Conservation (phyloP, 2,113 vertebrate species). For the Deroptyus accipitrinus region DNA sequence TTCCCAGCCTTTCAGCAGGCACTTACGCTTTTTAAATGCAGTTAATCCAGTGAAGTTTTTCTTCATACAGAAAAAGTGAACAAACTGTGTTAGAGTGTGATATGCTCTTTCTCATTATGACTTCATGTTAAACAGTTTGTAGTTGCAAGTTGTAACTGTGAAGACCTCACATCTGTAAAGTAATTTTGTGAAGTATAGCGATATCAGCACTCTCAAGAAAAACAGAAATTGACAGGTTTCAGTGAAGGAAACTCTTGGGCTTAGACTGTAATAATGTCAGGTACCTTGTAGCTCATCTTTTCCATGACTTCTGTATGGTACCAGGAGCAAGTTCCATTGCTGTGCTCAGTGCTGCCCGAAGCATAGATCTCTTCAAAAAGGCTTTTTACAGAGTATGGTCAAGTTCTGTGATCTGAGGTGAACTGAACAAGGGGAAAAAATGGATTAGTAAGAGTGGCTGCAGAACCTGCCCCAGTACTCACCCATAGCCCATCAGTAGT, state of each 20-base stretch:
- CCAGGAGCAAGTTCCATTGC: background rate
- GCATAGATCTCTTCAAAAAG: background rate
- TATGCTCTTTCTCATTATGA: background rate
- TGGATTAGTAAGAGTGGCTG: background rate
- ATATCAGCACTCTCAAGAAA: background rate
- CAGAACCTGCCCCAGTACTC: background rate
- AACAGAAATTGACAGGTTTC: background rate
- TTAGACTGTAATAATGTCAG: background rate
- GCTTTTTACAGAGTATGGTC: background rate
- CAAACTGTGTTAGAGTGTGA: background rate
- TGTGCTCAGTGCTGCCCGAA: background rate
- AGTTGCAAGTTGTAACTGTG: background rate
- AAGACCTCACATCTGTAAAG: background rate
- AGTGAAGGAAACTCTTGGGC: background rate
- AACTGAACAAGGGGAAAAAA: background rate
- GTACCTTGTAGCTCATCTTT: background rate
- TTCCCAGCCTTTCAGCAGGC: background rate
- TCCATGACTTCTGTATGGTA: background rate
- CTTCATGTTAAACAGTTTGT: background rate
- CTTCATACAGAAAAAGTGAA: background rate
- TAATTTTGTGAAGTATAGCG: background rate
- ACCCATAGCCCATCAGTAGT: background rate
- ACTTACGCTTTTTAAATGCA: background rate
- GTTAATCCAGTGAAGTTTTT: background rate
- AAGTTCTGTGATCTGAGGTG: background rate